These are phyloP conservation scores for Capreolus pygargus DNA, from an alignment of 2,113 vertebrate genomes.

Conservation along the genomic window DNA sequence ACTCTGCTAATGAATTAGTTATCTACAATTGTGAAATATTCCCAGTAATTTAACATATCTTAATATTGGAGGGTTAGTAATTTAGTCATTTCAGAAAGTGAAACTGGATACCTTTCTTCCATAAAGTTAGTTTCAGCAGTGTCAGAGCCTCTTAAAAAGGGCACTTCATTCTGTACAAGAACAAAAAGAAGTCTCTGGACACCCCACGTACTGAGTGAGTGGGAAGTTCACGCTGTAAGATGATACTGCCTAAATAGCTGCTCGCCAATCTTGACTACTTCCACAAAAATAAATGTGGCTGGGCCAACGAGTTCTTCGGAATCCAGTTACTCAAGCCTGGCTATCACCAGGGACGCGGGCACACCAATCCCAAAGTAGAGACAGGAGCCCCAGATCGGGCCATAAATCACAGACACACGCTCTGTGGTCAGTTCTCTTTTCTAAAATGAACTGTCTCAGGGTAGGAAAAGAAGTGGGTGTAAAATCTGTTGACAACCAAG, in stretches of 20 bases:
- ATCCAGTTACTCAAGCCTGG: neutral
- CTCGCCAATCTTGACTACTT: neutral
- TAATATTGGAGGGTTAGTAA: neutral
- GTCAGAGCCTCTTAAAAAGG: neutral
- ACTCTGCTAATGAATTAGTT: neutral
- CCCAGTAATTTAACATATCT: neutral
- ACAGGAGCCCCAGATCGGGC: neutral
- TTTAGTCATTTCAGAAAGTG: neutral
- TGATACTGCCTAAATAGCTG: neutral
- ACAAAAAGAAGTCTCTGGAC: neutral
- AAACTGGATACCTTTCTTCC: neutral
- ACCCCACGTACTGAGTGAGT: rapidly evolving
- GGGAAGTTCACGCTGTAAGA: neutral
- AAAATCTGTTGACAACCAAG: neutral
- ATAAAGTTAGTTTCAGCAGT: neutral
- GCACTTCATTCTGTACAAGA: neutral
- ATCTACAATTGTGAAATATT: neutral
- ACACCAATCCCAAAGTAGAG: neutral
- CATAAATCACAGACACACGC: neutral
- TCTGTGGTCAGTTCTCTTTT: neutral
- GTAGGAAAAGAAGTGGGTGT: neutral
- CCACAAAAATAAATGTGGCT: neutral
- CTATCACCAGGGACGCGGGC: neutral
- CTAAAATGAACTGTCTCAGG: neutral
- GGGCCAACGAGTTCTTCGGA: neutral